Conservation (phyloP, 2,113 vertebrate genomes). For the Otolemur garnettii region DNA sequence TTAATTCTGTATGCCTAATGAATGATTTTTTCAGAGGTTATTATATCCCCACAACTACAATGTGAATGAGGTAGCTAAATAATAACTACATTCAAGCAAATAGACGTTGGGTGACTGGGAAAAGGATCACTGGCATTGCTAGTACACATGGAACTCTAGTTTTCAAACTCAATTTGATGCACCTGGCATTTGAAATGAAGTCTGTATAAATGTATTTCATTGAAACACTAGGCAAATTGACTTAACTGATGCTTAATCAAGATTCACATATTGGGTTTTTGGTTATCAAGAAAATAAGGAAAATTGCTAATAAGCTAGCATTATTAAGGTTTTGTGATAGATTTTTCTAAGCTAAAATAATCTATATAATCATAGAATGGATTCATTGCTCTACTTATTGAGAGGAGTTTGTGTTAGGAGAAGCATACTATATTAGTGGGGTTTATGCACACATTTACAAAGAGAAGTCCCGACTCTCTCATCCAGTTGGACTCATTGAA, state of each 20-base stretch:
- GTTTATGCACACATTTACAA: neutral
- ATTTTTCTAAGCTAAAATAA: neutral
- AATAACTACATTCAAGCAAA: neutral
- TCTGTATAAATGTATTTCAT: neutral
- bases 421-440: neutral
- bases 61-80: neutral
- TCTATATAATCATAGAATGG: neutral
- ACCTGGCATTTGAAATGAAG: neutral
- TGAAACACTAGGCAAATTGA: neutral
- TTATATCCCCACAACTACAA: neutral
- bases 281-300: neutral
- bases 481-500: neutral
- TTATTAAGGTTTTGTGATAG: neutral
- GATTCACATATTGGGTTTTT: neutral
- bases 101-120: neutral
- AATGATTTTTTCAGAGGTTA: neutral
- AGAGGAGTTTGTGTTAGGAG: neutral
- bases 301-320: neutral
- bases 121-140: neutral
- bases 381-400: neutral
- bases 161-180: neutral
- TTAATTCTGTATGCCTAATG: constrained; percentile 17
- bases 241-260: neutral
- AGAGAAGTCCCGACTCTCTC: neutral
- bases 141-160: neutral